A percentile compares a stretch with the other conserved stretches of the same genome.
phyloP scores from a whole-genome alignment of 2,888 invertebrate genomes.

The Cerastis leucographa region DNA sequence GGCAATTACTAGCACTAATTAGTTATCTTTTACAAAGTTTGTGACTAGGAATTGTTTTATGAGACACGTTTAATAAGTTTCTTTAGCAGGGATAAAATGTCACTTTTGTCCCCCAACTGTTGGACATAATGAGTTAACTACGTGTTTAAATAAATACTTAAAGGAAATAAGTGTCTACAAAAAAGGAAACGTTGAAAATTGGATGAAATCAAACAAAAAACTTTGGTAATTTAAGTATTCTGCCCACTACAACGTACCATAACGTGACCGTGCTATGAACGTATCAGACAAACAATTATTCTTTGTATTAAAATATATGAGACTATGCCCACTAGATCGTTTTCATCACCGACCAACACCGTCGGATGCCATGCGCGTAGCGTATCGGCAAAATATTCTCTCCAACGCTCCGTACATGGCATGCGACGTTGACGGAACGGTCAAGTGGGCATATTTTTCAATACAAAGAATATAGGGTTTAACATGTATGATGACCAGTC shows the following conservation, averaged over 20 bases:
- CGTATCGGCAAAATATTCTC: too few species aligned
- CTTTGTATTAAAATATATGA: too few species aligned
- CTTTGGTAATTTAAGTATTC: not conserved
- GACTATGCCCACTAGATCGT: too few species aligned
- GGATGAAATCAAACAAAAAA: not conserved
- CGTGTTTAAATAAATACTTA: not conserved
- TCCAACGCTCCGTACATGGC: too few species aligned
- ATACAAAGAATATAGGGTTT: too few species aligned
- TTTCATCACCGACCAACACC: too few species aligned
- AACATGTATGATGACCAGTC: not conserved
- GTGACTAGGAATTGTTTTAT: constrained; percentile 20
- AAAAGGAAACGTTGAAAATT: not conserved
- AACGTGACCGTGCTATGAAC: not conserved
- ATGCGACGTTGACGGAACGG: too few species aligned
- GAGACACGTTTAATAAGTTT: not conserved
- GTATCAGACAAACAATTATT: not conserved
- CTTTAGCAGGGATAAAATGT: not conserved
- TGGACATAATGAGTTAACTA: not conserved
- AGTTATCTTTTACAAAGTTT: constrained; percentile 45
- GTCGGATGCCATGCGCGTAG: too few species aligned
- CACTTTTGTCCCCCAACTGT: not conserved
- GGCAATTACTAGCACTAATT: constrained; percentile 53
- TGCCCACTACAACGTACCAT: not conserved
- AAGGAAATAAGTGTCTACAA: not conserved
- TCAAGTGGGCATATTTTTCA: too few species aligned